phyloP scores from a whole-genome alignment of 2,113 vertebrate genomes.

The Rhineura floridana region DNA sequence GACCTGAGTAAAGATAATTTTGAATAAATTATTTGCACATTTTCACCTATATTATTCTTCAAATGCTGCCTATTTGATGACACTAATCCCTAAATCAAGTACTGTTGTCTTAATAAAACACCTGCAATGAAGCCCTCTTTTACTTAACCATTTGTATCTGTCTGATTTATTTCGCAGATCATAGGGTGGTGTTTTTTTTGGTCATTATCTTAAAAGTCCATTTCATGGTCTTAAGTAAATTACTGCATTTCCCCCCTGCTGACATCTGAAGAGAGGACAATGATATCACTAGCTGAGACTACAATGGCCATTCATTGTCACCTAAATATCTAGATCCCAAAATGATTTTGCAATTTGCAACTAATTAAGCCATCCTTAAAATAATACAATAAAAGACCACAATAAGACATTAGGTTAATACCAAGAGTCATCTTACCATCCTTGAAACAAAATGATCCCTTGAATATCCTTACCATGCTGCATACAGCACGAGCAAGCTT shows the following conservation, averaged over 20 bases:
- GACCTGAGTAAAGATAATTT: not conserved
- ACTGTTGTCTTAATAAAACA: not conserved
- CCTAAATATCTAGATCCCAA: not conserved
- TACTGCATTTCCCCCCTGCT: conserved; percentile 19
- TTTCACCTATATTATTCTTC: not conserved
- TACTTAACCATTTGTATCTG: not conserved
- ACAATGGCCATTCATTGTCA: conserved; percentile 34
- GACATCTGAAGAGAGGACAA: conserved; percentile 43
- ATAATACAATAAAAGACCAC: conserved; percentile 34
- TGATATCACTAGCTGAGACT: not conserved
- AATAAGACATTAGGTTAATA: conserved; percentile 31
- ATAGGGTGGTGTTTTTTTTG: not conserved
- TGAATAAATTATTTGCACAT: not conserved
- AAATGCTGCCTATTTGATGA: not conserved
- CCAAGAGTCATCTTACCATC: not conserved
- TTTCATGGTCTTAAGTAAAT: conserved; percentile 37
- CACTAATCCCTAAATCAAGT: not conserved
- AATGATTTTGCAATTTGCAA: not conserved
- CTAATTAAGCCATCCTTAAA: conserved; percentile 41
- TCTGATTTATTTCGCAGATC: not conserved
- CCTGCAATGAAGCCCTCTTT: not conserved
- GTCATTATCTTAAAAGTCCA: conserved; percentile 16
- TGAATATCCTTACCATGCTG: conserved; percentile 9
- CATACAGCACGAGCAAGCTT: not conserved
- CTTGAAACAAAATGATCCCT: not conserved